These are phyloP conservation scores for Tauraco hartlaubi DNA, from an alignment of 2,797 vertebrate genomes.

Conservation along the genomic window DNA sequence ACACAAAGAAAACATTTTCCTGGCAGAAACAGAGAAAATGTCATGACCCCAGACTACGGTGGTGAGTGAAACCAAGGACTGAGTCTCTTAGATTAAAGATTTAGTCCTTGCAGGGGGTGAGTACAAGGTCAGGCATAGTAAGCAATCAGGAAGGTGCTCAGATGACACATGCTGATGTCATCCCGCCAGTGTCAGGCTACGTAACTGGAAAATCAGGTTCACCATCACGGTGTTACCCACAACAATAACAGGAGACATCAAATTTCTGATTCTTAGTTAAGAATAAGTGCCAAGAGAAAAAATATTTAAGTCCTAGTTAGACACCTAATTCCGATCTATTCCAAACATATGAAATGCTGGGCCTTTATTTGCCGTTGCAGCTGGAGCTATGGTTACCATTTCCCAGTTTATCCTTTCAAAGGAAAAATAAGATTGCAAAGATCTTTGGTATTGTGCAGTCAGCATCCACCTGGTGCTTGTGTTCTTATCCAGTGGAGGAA, in stretches of 20 bases:
- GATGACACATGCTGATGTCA: neutral
- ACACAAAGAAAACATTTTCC: neutral
- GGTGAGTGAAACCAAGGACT: neutral
- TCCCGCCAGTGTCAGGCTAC: neutral
- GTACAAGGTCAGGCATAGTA: neutral
- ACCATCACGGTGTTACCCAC: neutral
- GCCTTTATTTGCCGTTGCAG: neutral
- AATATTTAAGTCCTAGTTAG: neutral
- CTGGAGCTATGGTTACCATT: neutral
- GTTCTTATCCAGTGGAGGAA: neutral
- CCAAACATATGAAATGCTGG: neutral
- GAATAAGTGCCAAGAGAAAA: neutral
- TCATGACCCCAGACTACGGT: neutral
- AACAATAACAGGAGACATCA: neutral
- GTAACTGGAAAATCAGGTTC: neutral
- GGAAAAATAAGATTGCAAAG: neutral
- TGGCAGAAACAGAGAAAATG: neutral
- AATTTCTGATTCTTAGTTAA: neutral
- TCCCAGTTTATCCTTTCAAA: neutral
- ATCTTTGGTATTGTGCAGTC: neutral
- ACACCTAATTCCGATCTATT: neutral
- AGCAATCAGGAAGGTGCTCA: neutral
- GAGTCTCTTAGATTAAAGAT: conserved; percentile 26
- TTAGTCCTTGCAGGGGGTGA: neutral
- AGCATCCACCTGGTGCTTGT: neutral